Base-by-base conservation (phyloP, 2,113 vertebrate genomes). In the Alexandromys fortis region DNA sequence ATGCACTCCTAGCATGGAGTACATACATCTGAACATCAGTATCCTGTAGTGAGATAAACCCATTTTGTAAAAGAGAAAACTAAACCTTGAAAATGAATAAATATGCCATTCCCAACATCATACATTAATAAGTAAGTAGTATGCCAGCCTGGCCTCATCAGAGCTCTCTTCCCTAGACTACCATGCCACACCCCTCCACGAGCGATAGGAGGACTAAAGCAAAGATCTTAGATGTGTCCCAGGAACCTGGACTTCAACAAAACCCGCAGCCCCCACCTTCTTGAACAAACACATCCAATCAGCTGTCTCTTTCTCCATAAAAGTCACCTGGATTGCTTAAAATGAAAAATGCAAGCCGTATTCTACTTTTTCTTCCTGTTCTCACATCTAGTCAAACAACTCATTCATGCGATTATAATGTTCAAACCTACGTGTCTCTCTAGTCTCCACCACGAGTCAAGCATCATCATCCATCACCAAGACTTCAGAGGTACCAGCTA, bases 81-180 rank as follows among this genome's bases (percentile, higher is more conserved):
- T 82, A 81, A 95, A 94, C n/a, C 9, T 89, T 11, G 52, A 75
- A 88, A 91, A 83, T 89, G 21, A 91, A 87, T 33, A 63, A 91
- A 91, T 28, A 68, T 52, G 47, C 67, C 4, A 10, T n/a, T 13
- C 61, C 78, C 70, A 94, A 49, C 28, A 86, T 75, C 22, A 75
- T 16, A 86, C 17, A 75, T 75, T 86, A 21, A 63, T 73, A 81
- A 85, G 13, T 68, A 76, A 89, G 70, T 8, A 96, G 58, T 52
- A 24, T 0, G 7, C 3, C 0, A 65, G 58, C 30, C 30, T 55
- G 73, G 73, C 68, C 13, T 83, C 73, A 72, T 28, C 38, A 77
- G 68, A 78, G 17, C 22, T 52, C 38, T 87, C 91, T 89, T 77
- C 35, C 55, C 35, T 93, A 94, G 55, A 58, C 55, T 19, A 19